Conservation (phyloP, 2,113 vertebrate species). For the Rhinoderma darwinii region DNA sequence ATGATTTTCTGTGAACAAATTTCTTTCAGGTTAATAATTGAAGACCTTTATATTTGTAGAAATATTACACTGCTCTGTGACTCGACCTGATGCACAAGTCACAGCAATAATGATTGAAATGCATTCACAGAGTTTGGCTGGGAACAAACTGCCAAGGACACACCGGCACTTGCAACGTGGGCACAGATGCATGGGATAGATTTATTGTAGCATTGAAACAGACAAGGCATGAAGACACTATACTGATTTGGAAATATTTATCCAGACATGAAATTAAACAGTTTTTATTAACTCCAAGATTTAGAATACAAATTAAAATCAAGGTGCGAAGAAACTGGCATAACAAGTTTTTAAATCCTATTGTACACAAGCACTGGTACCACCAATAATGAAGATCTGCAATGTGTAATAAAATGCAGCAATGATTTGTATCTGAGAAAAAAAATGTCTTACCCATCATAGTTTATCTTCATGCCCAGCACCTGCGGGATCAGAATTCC, state of each 20-base stretch:
- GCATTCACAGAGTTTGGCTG: background rate
- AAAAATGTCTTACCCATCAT: constrained; percentile 46
- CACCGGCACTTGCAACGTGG: background rate
- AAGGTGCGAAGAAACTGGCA: background rate
- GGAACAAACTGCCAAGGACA: constrained; percentile 30
- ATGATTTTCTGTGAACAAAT: background rate
- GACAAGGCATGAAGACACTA: background rate
- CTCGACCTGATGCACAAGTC: background rate
- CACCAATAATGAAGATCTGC: background rate
- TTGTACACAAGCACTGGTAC: background rate
- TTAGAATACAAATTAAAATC: no score
- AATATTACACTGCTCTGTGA: background rate
- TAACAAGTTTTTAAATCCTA: background rate
- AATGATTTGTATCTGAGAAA: background rate
- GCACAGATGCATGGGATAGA: constrained; percentile 12
- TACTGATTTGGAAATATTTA: background rate
- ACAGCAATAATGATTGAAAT: constrained; percentile 22
- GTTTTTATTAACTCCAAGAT: background rate
- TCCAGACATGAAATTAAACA: background rate
- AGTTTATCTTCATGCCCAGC: constrained; percentile 8
- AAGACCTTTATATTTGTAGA: background rate
- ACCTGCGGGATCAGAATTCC: constrained; percentile 42
- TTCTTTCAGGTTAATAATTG: background rate
- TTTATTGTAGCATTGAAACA: constrained; percentile 1
- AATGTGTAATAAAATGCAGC: background rate